phyloP scores from a whole-genome alignment of 2,797 vertebrate species.

The Miopithecus talapoin region DNA sequence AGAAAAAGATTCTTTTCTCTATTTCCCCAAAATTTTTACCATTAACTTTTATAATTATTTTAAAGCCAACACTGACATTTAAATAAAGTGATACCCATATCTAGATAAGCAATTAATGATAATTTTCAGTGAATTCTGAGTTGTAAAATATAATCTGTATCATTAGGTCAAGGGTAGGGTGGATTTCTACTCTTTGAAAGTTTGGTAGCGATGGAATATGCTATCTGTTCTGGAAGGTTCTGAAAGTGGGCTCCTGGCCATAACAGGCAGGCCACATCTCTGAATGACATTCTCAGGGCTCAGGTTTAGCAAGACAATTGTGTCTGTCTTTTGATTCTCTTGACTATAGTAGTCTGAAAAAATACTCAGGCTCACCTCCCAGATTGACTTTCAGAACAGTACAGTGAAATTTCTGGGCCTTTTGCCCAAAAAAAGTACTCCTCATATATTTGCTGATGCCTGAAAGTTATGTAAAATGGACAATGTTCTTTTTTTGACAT shows the following conservation, averaged over 20 bases:
- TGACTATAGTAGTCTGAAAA: not conserved
- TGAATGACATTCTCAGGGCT: conserved; percentile 1
- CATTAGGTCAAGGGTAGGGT: not conserved
- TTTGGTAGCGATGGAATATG: conserved; percentile 4
- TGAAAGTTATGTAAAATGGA: conserved; percentile 47
- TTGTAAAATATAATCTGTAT: not conserved
- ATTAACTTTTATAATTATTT: not conserved
- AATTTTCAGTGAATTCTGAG: not conserved
- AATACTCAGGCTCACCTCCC: not conserved
- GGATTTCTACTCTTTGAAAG: not conserved
- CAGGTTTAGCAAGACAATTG: conserved; percentile 1
- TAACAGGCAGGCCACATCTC: not conserved
- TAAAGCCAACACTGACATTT: not conserved
- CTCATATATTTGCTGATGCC: conserved; percentile 21
- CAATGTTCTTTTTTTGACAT: not conserved
- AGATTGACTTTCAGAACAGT: conserved; percentile 41
- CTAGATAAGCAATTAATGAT: not conserved
- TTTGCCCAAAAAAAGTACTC: conserved; percentile 51
- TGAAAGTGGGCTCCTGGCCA: not conserved
- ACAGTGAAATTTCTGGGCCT: conserved; percentile 24
- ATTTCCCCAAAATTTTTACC: not conserved
- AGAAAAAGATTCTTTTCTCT: not conserved
- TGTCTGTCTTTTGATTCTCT: conserved; percentile 32
- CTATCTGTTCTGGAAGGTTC: not conserved
- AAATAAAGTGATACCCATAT: not conserved